phyloP scores from a whole-genome alignment of 2,888 invertebrate genomes.

The Plagiodera versicolora region DNA sequence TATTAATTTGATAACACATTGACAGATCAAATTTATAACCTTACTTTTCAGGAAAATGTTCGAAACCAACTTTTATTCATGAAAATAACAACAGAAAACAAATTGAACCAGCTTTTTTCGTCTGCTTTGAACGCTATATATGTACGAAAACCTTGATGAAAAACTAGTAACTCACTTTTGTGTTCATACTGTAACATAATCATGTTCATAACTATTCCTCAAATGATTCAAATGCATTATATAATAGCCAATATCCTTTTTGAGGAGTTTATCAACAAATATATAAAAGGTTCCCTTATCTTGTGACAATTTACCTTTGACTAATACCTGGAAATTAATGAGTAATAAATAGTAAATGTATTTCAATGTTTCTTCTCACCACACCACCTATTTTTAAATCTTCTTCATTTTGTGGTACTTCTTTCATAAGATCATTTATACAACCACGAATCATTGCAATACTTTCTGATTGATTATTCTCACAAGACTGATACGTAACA shows the following conservation, averaged over 20 bases:
- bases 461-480: background rate
- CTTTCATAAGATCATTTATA: background rate
- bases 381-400: background rate
- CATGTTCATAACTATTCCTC: background rate
- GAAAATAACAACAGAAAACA: no score
- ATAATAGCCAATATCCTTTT: background rate
- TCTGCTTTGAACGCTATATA: no score
- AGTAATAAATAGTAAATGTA: background rate
- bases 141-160: no score
- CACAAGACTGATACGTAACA: background rate
- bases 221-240: background rate
- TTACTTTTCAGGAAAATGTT: no score
- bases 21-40: no score
- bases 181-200: background rate
- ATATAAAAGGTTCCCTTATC: background rate
- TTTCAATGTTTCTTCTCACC: background rate
- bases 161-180: no score
- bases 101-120: no score
- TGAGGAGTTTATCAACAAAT: slow-evolving; percentile 4
- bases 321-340: slow-evolving; percentile 4
- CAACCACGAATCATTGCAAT: background rate
- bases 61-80: no score
- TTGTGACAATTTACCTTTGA: slow-evolving; percentile 7
- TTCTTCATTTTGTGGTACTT: background rate
- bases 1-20: no score